phyloP scores from a whole-genome alignment of 2,113 vertebrate species.

The Xenopus tropicalis region DNA sequence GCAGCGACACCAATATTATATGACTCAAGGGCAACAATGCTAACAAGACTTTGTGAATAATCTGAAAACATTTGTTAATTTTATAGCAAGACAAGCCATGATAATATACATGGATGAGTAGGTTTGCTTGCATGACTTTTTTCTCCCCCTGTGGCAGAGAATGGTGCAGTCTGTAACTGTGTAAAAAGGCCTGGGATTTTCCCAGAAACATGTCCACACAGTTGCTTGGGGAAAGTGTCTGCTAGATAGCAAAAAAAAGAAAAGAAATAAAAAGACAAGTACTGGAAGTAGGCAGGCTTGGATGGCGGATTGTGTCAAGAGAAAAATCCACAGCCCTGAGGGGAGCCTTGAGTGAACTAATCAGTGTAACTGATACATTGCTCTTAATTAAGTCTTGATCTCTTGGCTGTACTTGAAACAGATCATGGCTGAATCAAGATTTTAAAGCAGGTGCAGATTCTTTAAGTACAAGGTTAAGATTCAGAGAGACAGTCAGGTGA shows the following conservation, averaged over 20 bases:
- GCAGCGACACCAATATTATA: background rate
- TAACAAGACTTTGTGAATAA: background rate
- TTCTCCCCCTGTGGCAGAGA: constrained; percentile 52
- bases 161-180: background rate
- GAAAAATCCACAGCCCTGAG: constrained; percentile 63
- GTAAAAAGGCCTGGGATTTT: constrained; percentile 47
- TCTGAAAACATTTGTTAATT: background rate
- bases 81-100: constrained; percentile 1
- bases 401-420: constrained; percentile 74
- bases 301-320: constrained; percentile 63
- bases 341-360: constrained; percentile 61
- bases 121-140: background rate
- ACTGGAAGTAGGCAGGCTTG: constrained; percentile 26
- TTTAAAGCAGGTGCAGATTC: constrained; percentile 71
- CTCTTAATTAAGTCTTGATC: constrained; percentile 74
- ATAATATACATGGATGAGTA: background rate
- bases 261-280: constrained; percentile 46
- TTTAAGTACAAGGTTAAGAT: constrained; percentile 53
- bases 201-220: constrained; percentile 20
- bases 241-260: constrained; percentile 53
- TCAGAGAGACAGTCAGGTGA: constrained; percentile 54
- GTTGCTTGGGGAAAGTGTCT: constrained; percentile 47
- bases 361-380: constrained; percentile 60
- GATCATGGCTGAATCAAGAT: constrained; percentile 58
- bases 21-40: background rate